Percentiles rank a stretch among this genome's conserved stretches.
phyloP scores from a whole-genome alignment of 2,113 vertebrate species.

The Cisticola juncidis region DNA sequence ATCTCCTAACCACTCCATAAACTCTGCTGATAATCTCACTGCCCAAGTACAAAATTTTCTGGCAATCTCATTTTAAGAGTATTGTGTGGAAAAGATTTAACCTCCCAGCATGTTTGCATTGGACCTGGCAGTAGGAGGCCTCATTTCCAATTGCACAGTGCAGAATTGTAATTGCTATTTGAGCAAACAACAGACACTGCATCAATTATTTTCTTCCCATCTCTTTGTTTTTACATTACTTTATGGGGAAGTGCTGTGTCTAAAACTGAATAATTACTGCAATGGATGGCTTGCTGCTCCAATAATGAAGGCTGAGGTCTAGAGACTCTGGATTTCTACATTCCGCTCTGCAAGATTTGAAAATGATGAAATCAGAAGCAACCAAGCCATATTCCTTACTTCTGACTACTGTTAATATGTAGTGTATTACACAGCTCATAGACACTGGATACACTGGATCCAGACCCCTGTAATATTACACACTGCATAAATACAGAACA shows the following conservation, averaged over 20 bases:
- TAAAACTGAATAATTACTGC: background rate
- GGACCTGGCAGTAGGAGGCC: background rate
- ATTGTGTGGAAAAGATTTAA: background rate
- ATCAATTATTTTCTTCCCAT: background rate
- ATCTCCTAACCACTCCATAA: background rate
- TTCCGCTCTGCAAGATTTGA: background rate
- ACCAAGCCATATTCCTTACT: background rate
- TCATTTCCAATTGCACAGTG: background rate
- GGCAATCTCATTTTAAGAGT: background rate
- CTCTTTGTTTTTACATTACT: background rate
- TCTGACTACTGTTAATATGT: background rate
- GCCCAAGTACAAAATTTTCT: background rate
- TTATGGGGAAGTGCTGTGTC: background rate
- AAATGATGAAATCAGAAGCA: background rate
- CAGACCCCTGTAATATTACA: background rate
- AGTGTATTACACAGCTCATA: background rate
- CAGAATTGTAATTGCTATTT: background rate
- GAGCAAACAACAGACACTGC: background rate
- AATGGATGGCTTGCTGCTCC: background rate
- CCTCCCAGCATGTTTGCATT: background rate
- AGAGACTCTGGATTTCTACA: background rate
- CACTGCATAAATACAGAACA: background rate
- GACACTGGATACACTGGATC: background rate
- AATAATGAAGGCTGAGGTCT: background rate
- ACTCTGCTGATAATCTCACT: background rate